Evolutionary conservation across 2,888 invertebrate genomes (phyloP).

Genomic region (Pterostichus madidus): DNA sequence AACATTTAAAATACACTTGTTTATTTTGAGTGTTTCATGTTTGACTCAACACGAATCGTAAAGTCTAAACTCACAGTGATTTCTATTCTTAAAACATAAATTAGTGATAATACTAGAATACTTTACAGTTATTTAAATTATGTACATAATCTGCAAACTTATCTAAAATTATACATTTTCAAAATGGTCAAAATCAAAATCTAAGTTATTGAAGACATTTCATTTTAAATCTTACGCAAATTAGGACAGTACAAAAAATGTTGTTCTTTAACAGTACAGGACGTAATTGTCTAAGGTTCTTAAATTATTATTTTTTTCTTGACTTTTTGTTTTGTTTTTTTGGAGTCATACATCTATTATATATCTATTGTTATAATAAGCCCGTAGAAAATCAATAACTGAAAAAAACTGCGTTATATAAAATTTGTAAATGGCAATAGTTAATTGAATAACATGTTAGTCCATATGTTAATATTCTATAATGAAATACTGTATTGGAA

Average conservation of each 20-base stretch:
- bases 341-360: conserved; percentile 59
- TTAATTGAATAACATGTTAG: conserved; percentile 55
- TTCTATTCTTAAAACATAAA: conserved; percentile 66
- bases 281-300: conserved; percentile 60
- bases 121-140: conserved; percentile 66
- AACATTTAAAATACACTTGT: conserved; percentile 73
- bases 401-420: conserved; percentile 55
- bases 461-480: conserved; percentile 51
- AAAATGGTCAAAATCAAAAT: conserved; percentile 28
- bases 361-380: conserved; percentile 60
- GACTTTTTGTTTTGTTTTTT: conserved; percentile 44
- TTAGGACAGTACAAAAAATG: conserved; percentile 48
- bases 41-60: conserved; percentile 73
- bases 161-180: conserved; percentile 41
- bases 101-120: conserved; percentile 62
- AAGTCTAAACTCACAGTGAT: conserved; percentile 65
- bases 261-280: conserved; percentile 46
- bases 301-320: conserved; percentile 51
- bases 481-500: conserved; percentile 49
- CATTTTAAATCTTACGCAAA: conserved; percentile 45
- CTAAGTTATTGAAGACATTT: conserved; percentile 30
- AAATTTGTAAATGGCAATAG: conserved; percentile 59
- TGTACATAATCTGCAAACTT: conserved; percentile 61
- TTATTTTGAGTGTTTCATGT: conserved; percentile 73
- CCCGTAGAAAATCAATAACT: conserved; percentile 58